A percentile compares a stretch with the other conserved stretches of the same genome.
These are phyloP conservation scores for Limanda limanda DNA, from an alignment of 2,113 vertebrate species.

Conservation along the genomic window DNA sequence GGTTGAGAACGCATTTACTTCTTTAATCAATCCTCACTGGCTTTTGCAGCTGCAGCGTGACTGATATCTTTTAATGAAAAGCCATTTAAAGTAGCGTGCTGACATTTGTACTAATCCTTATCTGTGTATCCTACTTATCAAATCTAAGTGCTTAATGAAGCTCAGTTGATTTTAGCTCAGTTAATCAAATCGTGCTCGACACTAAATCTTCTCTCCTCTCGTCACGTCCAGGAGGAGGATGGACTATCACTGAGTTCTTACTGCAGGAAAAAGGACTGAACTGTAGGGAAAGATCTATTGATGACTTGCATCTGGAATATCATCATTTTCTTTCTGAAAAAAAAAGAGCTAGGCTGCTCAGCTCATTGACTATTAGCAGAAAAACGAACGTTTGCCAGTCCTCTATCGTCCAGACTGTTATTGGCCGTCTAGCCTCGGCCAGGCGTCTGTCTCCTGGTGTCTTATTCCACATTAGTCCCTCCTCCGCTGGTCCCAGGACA, in stretches of 20 bases:
- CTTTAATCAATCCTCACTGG: too few species aligned
- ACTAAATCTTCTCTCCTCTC: background rate
- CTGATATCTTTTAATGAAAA: too few species aligned
- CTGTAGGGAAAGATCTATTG: constrained; percentile 25
- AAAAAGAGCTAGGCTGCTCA: constrained; percentile 31
- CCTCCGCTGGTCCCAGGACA: constrained; percentile 52
- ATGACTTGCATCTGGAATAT: constrained; percentile 58
- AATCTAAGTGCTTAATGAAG: background rate
- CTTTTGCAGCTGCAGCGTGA: too few species aligned
- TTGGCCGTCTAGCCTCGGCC: constrained; percentile 53
- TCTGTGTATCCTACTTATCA: too few species aligned
- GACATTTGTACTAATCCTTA: too few species aligned
- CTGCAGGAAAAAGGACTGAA: background rate
- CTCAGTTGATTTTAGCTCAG: background rate
- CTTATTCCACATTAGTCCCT: constrained; percentile 59
- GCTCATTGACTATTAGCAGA: constrained; percentile 58
- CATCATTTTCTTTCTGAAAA: constrained; percentile 44
- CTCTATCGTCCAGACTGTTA: constrained; percentile 55
- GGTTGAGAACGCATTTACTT: too few species aligned
- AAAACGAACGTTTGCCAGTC: constrained; percentile 58
- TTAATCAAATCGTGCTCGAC: background rate
- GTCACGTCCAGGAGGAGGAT: background rate
- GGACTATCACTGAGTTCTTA: background rate
- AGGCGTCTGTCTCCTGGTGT: constrained; percentile 65
- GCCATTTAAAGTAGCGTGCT: too few species aligned